These are phyloP conservation scores for Strigops habroptila DNA, from an alignment of 2,113 vertebrate species.

Conservation along the genomic window DNA sequence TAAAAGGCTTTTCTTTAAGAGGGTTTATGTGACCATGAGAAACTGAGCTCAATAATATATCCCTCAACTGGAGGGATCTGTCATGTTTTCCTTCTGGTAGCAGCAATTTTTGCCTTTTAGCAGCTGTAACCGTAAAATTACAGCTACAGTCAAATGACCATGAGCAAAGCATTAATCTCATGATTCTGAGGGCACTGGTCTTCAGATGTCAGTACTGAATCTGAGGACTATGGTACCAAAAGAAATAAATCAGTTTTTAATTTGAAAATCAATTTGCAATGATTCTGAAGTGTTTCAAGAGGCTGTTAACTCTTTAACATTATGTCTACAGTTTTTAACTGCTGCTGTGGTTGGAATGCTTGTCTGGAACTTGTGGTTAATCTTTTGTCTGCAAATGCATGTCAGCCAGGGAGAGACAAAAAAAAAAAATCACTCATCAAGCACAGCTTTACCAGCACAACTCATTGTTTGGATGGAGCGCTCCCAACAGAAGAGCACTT, in stretches of 20 bases:
- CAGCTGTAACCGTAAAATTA: background rate
- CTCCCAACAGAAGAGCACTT: background rate
- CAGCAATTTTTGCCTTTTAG: background rate
- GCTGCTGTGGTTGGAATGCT: background rate
- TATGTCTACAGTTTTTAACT: background rate
- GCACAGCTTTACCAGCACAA: slow-evolving; percentile 26
- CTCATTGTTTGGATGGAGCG: slow-evolving; percentile 27
- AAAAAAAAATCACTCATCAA: background rate
- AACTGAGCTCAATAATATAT: background rate
- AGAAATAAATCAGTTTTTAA: background rate
- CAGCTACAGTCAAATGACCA: background rate
- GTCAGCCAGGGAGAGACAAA: background rate
- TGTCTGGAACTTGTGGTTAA: background rate
- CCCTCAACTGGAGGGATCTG: background rate
- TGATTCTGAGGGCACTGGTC: background rate
- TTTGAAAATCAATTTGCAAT: background rate
- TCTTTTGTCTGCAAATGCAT: slow-evolving; percentile 32
- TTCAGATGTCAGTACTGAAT: background rate
- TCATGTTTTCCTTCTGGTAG: background rate
- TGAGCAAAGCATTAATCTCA: background rate
- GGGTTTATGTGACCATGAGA: background rate
- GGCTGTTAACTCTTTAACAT: background rate
- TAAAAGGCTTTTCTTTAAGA: background rate
- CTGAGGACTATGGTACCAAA: background rate
- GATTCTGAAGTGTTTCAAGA: background rate